Evolutionary conservation across 2,888 invertebrate species (phyloP), one percentile per base, ranked within the genome.

Genomic region (Drosophila mercatorum): DNA sequence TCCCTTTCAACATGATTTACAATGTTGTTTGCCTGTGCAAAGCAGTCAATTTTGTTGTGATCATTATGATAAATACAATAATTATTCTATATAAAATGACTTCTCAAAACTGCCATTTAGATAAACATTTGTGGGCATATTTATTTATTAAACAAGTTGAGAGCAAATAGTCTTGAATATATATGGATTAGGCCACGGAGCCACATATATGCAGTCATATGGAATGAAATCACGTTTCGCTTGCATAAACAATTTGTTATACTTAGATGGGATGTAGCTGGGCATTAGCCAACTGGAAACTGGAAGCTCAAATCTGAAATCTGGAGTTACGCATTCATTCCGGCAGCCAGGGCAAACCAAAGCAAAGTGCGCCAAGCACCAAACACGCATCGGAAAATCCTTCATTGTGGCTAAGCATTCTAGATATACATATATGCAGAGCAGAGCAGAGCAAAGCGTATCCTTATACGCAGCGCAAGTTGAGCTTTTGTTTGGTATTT

Each of bases 401-500:
- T 68, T 68, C 64, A 67, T 67, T 70, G 73, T 71, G 71, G 68
- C 74, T 71, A 68, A 73, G 68, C 66, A 52, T 26, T 28, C 46
- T 38, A 47, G 36, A 12, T 28, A 28, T 6, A 28, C 22, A 22
- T 14, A 28, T 17, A 31, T 49, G 31, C 5, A 49, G n/a, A 31
- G 17, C 8, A 3, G 4, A 28, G 49, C 11, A 49, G 6, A 36
- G 57, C 64, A 57, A 3, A 40, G 31, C 7, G 53, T 28, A 49
- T 17, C 44, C 58, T 49, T 43, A 36, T 17, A 34, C 44, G 17
- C 46, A 41, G 34, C 31, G 41, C 44, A 26, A 34, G 61, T 8
- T 31, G 70, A 60, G 53, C 79, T 80, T 78, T 80, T 81, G 83
- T 85, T 85, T 79, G 76, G 78, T 73, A 78, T 77, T 77, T 83